phyloP scores from a whole-genome alignment of 2,888 invertebrate species.

The Schizaphis graminum region DNA sequence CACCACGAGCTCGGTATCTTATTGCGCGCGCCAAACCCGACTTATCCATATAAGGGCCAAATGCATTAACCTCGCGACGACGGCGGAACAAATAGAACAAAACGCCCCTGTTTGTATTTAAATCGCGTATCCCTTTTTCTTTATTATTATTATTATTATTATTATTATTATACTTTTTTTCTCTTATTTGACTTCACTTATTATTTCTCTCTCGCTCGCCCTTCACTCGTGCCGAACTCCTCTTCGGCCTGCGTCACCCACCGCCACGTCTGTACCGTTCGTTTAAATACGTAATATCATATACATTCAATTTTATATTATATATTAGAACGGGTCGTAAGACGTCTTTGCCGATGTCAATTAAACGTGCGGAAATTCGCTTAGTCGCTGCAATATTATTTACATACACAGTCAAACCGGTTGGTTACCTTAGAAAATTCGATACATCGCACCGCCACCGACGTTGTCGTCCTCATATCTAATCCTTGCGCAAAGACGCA shows the following conservation, averaged over 20 bases:
- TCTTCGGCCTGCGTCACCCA: not conserved
- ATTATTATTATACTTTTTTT: not conserved
- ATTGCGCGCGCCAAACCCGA: slow-evolving; percentile 50
- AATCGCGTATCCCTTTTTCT: slow-evolving; percentile 39
- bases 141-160: slow-evolving; percentile 18
- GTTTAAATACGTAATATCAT: not conserved
- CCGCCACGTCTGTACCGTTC: not conserved
- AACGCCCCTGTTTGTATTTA: slow-evolving; percentile 64
- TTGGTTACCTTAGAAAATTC: slow-evolving; percentile 51
- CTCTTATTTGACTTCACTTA: not conserved
- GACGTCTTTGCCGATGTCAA: not conserved
- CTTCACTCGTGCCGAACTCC: not conserved
- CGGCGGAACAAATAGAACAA: slow-evolving; percentile 49
- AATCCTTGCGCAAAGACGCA: not conserved
- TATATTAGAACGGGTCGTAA: not conserved
- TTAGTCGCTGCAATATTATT: not conserved
- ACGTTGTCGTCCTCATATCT: not conserved
- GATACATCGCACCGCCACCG: slow-evolving; percentile 4
- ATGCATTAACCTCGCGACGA: slow-evolving; percentile 51
- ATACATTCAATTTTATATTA: not conserved
- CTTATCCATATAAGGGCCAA: slow-evolving; percentile 60
- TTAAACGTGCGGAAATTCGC: slow-evolving; percentile 26
- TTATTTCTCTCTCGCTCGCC: not conserved
- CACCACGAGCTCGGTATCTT: slow-evolving; percentile 51
- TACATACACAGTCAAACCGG: slow-evolving; percentile 30